Evolutionary conservation across 2,113 vertebrate species (phyloP).

Genomic region (Parotia lawesii): DNA sequence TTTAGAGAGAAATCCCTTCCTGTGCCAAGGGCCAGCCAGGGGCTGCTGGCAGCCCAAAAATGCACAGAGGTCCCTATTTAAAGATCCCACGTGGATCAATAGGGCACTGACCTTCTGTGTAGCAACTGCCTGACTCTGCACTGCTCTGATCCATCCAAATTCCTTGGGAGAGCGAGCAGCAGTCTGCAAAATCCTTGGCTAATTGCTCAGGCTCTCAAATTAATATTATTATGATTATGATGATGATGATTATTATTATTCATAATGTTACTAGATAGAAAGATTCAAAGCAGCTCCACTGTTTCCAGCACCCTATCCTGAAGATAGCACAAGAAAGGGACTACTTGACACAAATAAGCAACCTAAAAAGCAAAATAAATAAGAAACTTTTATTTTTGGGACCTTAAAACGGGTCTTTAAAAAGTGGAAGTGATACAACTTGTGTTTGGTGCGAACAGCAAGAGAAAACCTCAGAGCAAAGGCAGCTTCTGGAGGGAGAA

Average conservation of each 20-base stretch:
- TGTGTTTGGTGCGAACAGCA: background rate
- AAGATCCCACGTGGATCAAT: background rate
- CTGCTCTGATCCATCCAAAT: background rate
- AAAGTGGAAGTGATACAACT: background rate
- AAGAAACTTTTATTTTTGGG: background rate
- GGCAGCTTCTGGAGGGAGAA: background rate
- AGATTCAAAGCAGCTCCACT: background rate
- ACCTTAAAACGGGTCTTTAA: background rate
- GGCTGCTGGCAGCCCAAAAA: background rate
- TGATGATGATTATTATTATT: background rate
- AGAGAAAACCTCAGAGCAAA: background rate
- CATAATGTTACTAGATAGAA: background rate
- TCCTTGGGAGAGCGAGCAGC: background rate
- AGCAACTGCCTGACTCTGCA: background rate
- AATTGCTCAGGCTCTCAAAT: background rate
- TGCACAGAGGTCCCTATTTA: background rate
- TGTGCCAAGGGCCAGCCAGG: background rate
- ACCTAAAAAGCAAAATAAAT: background rate
- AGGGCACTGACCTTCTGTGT: background rate
- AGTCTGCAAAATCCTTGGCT: background rate
- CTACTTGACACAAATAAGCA: background rate
- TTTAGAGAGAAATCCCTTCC: background rate
- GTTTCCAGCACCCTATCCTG: background rate
- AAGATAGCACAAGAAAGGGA: background rate
- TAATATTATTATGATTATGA: background rate